A percentile compares a stretch with the other conserved stretches of the same genome.
Conservation (phyloP, 1,140 invertebrate genomes). For the Anastrepha ludens region DNA sequence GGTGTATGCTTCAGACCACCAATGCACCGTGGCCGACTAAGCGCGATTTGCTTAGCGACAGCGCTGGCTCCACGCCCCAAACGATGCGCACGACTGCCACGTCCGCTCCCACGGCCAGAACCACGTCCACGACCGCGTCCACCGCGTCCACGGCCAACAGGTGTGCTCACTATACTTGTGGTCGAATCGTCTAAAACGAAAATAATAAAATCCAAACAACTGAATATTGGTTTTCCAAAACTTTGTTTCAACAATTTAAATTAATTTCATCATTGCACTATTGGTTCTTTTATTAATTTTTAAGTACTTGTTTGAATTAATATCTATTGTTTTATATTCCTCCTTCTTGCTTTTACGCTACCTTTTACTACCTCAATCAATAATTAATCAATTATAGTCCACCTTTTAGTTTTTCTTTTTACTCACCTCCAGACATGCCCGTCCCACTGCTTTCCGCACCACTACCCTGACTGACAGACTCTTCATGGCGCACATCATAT, state of each 20-base stretch:
- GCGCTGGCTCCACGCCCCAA: conserved; percentile 69
- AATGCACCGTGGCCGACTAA: conserved; percentile 68
- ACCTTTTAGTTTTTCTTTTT: not conserved
- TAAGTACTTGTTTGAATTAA: too few relatives aligned
- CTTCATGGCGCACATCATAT: conserved; percentile 58
- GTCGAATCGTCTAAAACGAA: conserved; percentile 64
- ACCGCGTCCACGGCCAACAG: conserved; percentile 57
- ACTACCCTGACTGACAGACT: conserved; percentile 65
- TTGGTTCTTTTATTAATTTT: too few relatives aligned
- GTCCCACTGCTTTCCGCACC: conserved; percentile 60
- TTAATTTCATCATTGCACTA: not conserved
- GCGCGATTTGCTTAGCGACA: conserved; percentile 69
- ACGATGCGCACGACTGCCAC: conserved; percentile 62
- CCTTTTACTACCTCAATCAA: too few relatives aligned
- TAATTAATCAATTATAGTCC: not conserved
- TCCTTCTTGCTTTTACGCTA: too few relatives aligned
- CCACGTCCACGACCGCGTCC: conserved; percentile 68
- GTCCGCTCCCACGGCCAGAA: conserved; percentile 60
- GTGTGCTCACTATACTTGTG: conserved; percentile 46
- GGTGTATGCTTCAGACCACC: conserved; percentile 70
- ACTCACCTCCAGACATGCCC: conserved; percentile 68
- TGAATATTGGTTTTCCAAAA: not conserved
- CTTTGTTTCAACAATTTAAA: not conserved
- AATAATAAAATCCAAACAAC: not conserved
- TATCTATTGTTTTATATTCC: too few relatives aligned